Evolutionary conservation across 2,113 vertebrate species (phyloP).

Genomic region (Rattus rattus): DNA sequence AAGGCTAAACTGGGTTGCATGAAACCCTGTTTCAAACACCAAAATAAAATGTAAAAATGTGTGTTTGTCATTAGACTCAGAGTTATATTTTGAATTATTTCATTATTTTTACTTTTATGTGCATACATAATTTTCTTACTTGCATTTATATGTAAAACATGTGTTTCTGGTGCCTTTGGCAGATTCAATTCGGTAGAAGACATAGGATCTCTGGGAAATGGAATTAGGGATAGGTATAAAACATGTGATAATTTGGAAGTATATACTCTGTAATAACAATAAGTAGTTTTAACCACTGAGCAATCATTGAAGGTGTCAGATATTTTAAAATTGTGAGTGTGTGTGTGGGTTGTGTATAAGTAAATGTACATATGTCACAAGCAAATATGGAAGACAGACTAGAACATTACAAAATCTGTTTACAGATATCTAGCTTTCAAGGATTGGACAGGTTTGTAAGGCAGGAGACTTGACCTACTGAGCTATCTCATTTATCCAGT

Average conservation of each 20-base stretch:
- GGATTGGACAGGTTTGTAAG: not conserved
- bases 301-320: not conserved
- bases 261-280: not conserved
- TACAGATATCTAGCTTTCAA: not conserved
- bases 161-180: not conserved
- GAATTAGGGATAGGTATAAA: not conserved
- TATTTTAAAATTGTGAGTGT: not conserved
- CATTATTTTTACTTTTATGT: not conserved
- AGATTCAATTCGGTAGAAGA: not conserved
- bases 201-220: too few relatives aligned
- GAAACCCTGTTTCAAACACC: not conserved
- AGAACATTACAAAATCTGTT: not conserved
- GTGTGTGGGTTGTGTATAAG: not conserved
- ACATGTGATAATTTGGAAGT: not conserved
- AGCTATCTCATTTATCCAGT: not conserved
- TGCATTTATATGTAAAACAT: not conserved
- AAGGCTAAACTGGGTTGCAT: not conserved
- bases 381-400: not conserved
- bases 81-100: not conserved
- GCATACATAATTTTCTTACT: not conserved
- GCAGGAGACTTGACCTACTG: not conserved
- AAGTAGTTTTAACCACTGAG: not conserved
- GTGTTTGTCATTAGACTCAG: not conserved
- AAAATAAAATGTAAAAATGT: not conserved
- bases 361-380: not conserved